A percentile compares a stretch with the other conserved stretches of the same genome.
These are phyloP conservation scores for Coreius guichenoti DNA, from an alignment of 2,797 vertebrate species.

Conservation along the genomic window DNA sequence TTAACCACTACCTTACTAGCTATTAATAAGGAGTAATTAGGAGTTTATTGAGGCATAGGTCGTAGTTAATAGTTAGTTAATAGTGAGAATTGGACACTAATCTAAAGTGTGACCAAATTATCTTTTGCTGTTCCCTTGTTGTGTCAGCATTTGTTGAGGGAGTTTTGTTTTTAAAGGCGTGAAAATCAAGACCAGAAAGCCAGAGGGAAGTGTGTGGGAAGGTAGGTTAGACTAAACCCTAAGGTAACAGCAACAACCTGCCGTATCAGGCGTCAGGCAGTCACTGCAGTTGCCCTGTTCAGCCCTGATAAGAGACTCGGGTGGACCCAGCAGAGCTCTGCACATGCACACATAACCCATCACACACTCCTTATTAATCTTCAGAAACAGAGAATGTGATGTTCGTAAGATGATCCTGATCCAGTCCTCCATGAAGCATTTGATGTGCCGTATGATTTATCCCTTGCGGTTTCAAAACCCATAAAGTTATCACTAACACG, in stretches of 20 bases:
- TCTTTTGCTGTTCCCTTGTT: background rate
- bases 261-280: constrained; percentile 50
- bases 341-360: constrained; percentile 45
- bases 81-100: too few species aligned
- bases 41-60: too few species aligned
- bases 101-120: too few species aligned
- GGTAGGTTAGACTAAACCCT: background rate
- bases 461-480: background rate
- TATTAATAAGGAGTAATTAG: too few species aligned
- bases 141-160: background rate
- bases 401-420: constrained; percentile 20
- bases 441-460: background rate
- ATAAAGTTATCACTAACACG: background rate
- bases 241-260: constrained; percentile 29
- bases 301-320: constrained; percentile 64
- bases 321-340: constrained; percentile 57
- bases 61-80: too few species aligned
- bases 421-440: background rate
- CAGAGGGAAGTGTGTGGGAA: constrained; percentile 10
- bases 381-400: constrained; percentile 33
- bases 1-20: too few species aligned
- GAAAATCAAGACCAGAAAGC: background rate
- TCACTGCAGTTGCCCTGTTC: constrained; percentile 52
- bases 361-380: constrained; percentile 32
- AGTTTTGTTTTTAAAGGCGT: background rate